Conservation (phyloP, 2,888 invertebrate genomes). For the Entomobrya proxima region DNA sequence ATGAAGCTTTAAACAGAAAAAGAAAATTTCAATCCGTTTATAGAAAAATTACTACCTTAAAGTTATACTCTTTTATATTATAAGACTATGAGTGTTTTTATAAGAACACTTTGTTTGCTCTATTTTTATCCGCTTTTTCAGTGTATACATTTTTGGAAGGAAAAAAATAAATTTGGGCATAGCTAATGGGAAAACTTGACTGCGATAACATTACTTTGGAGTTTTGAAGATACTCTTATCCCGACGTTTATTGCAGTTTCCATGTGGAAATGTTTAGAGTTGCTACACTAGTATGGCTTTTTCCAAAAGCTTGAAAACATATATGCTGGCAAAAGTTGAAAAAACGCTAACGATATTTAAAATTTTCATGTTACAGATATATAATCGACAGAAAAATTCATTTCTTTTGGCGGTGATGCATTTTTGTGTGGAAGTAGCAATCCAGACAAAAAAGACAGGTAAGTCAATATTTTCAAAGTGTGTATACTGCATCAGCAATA, state of each 20-base stretch:
- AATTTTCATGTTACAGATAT: no score
- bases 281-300: no score
- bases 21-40: not conserved
- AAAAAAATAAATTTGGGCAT: not conserved
- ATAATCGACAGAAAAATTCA: not conserved
- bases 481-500: not conserved
- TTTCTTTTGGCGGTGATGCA: not conserved
- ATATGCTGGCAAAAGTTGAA: no score
- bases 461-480: no score
- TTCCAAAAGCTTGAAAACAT: no score
- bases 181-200: conserved; percentile 53
- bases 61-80: not conserved
- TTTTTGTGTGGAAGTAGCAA: not conserved
- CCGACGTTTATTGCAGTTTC: conserved; percentile 56
- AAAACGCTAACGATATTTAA: no score
- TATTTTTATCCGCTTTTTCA: not conserved
- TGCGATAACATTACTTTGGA: conserved; percentile 32
- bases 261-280: no score
- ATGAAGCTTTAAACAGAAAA: not conserved
- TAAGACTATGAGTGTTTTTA: no score
- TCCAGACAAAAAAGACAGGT: no score
- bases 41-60: no score
- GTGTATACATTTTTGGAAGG: not conserved
- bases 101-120: not conserved
- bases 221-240: conserved; percentile 32